Conservation (phyloP, 2,888 invertebrate species). For the Melanargia galathea region DNA sequence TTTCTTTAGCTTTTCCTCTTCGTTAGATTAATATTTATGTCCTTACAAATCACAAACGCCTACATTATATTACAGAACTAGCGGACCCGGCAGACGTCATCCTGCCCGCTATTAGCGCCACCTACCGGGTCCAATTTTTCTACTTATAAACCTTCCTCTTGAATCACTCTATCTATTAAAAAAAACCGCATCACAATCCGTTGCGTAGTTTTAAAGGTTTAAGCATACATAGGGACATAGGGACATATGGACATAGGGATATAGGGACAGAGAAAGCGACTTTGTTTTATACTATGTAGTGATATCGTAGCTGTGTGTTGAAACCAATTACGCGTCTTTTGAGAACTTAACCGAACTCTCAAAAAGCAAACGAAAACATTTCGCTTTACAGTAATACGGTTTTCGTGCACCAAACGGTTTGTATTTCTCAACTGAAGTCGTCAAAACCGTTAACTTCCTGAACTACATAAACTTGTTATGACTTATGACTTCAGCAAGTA, state of each 20-base stretch:
- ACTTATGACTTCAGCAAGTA: constrained; percentile 29
- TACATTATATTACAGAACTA: not conserved
- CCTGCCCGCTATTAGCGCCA: no score
- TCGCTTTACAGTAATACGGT: not conserved
- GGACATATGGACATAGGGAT: no score
- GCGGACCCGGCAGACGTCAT: no score
- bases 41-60: not conserved
- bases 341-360: not conserved
- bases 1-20: not conserved
- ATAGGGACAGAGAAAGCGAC: no score
- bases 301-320: not conserved
- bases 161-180: no score
- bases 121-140: no score
- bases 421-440: constrained; percentile 19
- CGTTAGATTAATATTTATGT: constrained; percentile 6
- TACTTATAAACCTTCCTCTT: no score
- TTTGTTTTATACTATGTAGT: no score
- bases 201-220: no score
- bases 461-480: constrained; percentile 13
- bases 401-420: not conserved
- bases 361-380: not conserved
- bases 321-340: not conserved
- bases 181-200: no score
- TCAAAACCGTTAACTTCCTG: constrained; percentile 20
- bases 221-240: no score